Conservation (phyloP, 64 coral and sea anemone genomes). For the Exaiptasia diaphana region DNA sequence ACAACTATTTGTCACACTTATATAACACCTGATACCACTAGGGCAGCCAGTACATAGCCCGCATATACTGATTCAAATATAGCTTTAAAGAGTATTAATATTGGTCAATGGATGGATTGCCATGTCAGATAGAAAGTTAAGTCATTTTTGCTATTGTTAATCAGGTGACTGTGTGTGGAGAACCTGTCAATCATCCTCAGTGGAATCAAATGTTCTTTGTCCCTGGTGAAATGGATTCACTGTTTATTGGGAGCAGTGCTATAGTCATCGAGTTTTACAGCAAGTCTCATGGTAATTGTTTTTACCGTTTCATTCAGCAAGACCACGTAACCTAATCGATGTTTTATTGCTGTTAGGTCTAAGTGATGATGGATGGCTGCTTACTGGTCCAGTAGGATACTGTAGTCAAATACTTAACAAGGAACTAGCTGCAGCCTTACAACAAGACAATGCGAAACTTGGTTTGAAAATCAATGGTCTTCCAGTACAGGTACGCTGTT, state of each 20-base stretch:
- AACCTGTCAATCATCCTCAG: slow-evolving; percentile 61
- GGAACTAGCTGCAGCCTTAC: slow-evolving; percentile 3
- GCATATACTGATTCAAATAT: no score
- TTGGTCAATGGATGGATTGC: no score
- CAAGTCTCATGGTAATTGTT: slow-evolving; percentile 45
- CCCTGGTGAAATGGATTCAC: slow-evolving; percentile 34
- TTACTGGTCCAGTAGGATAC: slow-evolving; percentile 43
- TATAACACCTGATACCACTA: no score
- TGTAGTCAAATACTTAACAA: slow-evolving; percentile 27
- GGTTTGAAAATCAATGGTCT: slow-evolving; percentile 36
- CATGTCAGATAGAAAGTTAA: no score
- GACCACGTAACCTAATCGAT: background rate
- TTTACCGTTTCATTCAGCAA: background rate
- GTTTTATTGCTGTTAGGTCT: background rate
- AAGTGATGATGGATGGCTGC: slow-evolving; percentile 24
- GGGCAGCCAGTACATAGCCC: no score
- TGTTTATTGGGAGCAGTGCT: slow-evolving; percentile 49
- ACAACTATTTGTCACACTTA: background rate
- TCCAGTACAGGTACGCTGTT: slow-evolving; percentile 32
- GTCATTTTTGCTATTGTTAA: no score
- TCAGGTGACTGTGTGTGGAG: slow-evolving; percentile 59
- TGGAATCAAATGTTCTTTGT: slow-evolving; percentile 83
- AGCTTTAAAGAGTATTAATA: no score
- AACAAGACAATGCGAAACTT: slow-evolving; percentile 20
- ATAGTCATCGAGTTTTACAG: slow-evolving; percentile 71